These are phyloP conservation scores for Lagenorhynchus albirostris DNA, from an alignment of 2,113 vertebrate species.

Conservation along the genomic window DNA sequence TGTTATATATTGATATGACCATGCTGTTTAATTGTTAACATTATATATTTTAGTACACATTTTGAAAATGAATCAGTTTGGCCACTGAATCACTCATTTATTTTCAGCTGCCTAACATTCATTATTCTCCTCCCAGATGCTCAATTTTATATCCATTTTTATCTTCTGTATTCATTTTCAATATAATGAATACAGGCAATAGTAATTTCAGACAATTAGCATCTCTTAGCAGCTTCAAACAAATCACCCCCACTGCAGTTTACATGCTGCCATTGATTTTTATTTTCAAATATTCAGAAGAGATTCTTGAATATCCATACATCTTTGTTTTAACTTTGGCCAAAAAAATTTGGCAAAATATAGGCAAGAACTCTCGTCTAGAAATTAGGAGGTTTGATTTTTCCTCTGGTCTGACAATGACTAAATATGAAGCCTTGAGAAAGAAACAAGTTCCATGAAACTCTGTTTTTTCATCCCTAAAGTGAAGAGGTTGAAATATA, in stretches of 20 bases:
- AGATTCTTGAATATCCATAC: not conserved
- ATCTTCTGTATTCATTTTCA: conserved; percentile 52
- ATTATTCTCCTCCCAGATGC: conserved; percentile 43
- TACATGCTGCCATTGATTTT: not conserved
- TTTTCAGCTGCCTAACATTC: conserved; percentile 20
- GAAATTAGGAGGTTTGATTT: not conserved
- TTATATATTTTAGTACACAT: conserved; percentile 14
- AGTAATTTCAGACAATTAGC: conserved; percentile 52
- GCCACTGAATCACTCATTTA: conserved; percentile 28
- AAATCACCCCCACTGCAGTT: not conserved
- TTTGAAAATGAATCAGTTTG: conserved; percentile 28
- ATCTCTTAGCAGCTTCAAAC: conserved; percentile 4
- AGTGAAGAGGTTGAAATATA: not conserved
- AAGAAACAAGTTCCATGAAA: not conserved
- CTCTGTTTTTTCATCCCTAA: not conserved
- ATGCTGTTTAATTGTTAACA: not conserved
- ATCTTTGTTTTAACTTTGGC: not conserved
- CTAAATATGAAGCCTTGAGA: not conserved
- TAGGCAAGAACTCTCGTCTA: not conserved
- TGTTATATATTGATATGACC: not conserved
- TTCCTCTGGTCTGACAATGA: not conserved
- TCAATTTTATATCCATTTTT: conserved; percentile 52
- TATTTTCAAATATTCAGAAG: conserved; percentile 24
- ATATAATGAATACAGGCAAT: conserved; percentile 49
- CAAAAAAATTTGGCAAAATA: not conserved